Evolutionary conservation across 2,113 vertebrate genomes (phyloP), one percentile per base, ranked within the genome.

Genomic region (Odocoileus hemionus): DNA sequence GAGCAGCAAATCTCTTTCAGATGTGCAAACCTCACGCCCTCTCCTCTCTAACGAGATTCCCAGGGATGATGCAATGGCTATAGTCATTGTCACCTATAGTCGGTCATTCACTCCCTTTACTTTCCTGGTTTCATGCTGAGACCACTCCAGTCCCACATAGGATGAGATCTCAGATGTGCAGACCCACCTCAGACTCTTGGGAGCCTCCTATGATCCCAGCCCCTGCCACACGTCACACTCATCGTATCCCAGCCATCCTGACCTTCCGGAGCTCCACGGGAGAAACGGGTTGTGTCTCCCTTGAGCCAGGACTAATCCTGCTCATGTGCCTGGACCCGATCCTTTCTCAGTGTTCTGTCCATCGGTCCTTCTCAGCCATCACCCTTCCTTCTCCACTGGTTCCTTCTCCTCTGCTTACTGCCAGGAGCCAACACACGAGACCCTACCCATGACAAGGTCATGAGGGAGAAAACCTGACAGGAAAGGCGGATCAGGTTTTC

Each of bases 191-290:
- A 85, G 33, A 26, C 3, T 14, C 33, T 94, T 5, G 12, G 21
- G 36, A 76, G 5, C 8, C 39, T 33, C 33, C 84, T 9, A 30
- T 4, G 16, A 36, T 7, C 54, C 2, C 11, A 54, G 26, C 5
- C 23, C 28, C 25, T n/a, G 9, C 7, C 7, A 5, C 26, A 4
- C 12, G 7, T 55, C n/a, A 47, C 36, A 58, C 1, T 3, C 4
- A 64, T 45, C 1, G 0, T 5, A 54, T 23, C 6, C n/a, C 43
- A 82, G 21, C 16, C 79, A 86, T 54, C 5, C 6, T n/a, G 21
- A 43, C 9, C 92, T 19, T 50, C 61, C 28, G 7, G 7, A 86
- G n/a, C 25, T 28, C 30, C 26, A 57, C 23, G 60, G 33, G 36
- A 87, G 10, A 11, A 78, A 50, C 43, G 6, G 23, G 1, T 30